Base-by-base conservation (phyloP, 2,113 vertebrate species). In the Alouatta palliata region DNA sequence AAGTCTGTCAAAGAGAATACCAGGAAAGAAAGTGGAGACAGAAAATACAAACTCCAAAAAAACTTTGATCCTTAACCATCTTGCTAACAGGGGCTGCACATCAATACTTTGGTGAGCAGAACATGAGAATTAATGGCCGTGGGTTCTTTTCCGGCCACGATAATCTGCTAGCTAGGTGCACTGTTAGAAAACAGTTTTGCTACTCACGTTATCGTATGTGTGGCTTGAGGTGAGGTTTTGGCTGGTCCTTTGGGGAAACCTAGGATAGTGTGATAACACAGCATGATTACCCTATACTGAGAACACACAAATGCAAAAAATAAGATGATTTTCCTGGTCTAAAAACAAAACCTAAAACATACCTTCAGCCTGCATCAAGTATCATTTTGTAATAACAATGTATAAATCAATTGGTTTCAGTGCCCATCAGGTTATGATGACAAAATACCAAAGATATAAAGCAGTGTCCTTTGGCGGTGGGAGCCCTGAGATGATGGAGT, bases 191-290 rank as follows among this genome's bases (percentile, higher is more conserved):
- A 92, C 45, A 40, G 13, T 49, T 89, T 94, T 0, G 45, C 92
- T 98, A 99, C 99, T 99, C 98, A 99, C 99, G 58, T 98, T 99
- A 93, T 94, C 92, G 0, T 99, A 99, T 0, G 25, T 85, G 14
- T 95, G 96, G 58, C 85, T 97, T 81, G 97, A 93, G 84, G 96
- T 80, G 76, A 85, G 73, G 95, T 92, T 97, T 45, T 94, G 98
- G 89, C 81, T 92, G 54, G 21, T 98, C 94, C 58, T 98, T 58
- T 97, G 98, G 92, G 96, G 30, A 97, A 98, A 98, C 97, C 99
- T 99, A 98, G 95, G 97, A 97, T 94, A 95, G 87, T 96, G 92
- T 92, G 91, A 97, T 83, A 97, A 97, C 61, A 98, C 84, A 98
- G 97, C 71, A 96, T 94, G 95, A 96, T 95, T 98, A 98, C 56